phyloP scores from a whole-genome alignment of 1,140 invertebrate genomes.

The Apis florea region DNA sequence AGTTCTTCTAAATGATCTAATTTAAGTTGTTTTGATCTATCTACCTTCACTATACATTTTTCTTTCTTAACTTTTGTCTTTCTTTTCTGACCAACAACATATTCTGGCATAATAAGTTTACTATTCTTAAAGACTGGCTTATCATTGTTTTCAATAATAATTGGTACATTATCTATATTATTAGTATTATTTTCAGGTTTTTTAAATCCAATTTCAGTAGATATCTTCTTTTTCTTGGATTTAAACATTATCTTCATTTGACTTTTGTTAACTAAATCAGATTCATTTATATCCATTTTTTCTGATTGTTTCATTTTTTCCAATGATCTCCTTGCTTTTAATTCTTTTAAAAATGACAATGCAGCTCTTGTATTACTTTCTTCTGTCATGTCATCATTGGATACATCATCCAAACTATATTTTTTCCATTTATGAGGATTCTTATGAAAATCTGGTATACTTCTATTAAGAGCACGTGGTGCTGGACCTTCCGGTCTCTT shows the following conservation, averaged over 20 bases:
- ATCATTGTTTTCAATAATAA: constrained; percentile 71
- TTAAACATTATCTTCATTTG: constrained; percentile 61
- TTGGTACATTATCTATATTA: constrained; percentile 1
- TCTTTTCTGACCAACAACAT: constrained; percentile 86
- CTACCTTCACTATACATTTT: constrained; percentile 64
- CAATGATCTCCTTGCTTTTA: constrained; percentile 81
- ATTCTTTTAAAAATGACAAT: constrained; percentile 85
- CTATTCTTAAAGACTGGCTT: constrained; percentile 83
- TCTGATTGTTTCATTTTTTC: constrained; percentile 61
- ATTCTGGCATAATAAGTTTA: constrained; percentile 89
- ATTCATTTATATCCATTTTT: constrained; percentile 68
- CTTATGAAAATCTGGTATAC: constrained; percentile 85
- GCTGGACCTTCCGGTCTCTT: constrained; percentile 85
- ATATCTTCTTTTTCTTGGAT: constrained; percentile 63
- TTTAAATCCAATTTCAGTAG: constrained; percentile 63
- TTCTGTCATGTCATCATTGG: constrained; percentile 86
- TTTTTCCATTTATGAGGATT: constrained; percentile 90
- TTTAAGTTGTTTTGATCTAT: constrained; percentile 78
- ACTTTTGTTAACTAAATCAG: constrained; percentile 45
- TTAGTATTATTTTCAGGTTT: constrained; percentile 52
- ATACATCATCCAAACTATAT: constrained; percentile 87
- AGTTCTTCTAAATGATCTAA: constrained; percentile 84
- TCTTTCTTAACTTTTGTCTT: constrained; percentile 80
- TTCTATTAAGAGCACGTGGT: constrained; percentile 79
- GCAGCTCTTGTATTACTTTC: constrained; percentile 87